phyloP scores from a whole-genome alignment of 2,888 invertebrate genomes.

The Gymnocheta viridis region DNA sequence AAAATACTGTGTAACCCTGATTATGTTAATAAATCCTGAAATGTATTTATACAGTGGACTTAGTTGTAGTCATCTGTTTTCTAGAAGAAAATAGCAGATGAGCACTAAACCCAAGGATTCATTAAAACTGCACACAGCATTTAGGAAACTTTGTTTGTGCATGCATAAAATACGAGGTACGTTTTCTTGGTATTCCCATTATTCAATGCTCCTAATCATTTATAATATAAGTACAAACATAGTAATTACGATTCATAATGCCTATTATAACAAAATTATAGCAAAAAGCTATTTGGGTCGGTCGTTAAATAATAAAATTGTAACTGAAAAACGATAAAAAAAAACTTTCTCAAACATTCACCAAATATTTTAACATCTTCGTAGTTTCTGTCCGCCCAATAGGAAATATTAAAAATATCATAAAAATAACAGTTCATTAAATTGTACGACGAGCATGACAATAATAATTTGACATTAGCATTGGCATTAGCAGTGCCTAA shows the following conservation, averaged over 20 bases:
- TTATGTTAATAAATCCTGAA: too few species aligned
- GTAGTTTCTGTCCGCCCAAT: slow-evolving; percentile 23
- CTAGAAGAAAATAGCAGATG: too few species aligned
- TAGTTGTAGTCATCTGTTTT: too few species aligned
- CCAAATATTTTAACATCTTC: slow-evolving; percentile 56
- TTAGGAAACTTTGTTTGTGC: too few species aligned
- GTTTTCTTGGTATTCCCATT: too few species aligned
- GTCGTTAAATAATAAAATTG: slow-evolving; percentile 17
- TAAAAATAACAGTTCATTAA: slow-evolving; percentile 44
- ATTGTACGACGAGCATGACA: slow-evolving; percentile 41
- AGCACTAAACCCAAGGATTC: too few species aligned
- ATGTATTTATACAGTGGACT: too few species aligned
- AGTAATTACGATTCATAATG: background rate
- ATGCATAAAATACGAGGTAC: too few species aligned
- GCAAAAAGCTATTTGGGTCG: slow-evolving; percentile 19
- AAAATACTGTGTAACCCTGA: too few species aligned
- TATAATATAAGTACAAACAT: background rate
- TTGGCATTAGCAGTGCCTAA: slow-evolving; percentile 32
- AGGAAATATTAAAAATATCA: slow-evolving; percentile 29
- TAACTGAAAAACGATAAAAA: background rate
- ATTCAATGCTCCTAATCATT: too few species aligned
- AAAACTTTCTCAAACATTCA: slow-evolving; percentile 55
- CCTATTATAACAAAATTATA: background rate
- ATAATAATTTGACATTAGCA: slow-evolving; percentile 52
- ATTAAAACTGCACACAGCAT: too few species aligned